Conservation (phyloP, 1,140 invertebrate species). For the Lethocerus indicus region DNA sequence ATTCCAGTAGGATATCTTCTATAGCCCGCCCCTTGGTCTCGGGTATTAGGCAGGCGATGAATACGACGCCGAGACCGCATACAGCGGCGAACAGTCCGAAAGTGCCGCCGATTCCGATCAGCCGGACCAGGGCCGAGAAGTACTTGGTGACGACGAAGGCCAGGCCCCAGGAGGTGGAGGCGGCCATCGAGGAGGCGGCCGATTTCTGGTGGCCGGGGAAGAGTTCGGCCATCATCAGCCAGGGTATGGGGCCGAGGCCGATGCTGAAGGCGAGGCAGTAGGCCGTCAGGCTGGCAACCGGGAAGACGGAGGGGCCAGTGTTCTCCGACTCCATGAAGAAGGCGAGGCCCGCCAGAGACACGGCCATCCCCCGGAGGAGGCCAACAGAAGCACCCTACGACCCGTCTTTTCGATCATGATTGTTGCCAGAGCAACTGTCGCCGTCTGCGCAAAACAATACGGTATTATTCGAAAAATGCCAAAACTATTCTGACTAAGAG, state of each 20-base stretch:
- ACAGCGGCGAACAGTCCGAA: constrained; percentile 71
- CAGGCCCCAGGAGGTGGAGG: constrained; percentile 29
- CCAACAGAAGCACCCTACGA: constrained; percentile 46
- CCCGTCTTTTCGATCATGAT: constrained; percentile 43
- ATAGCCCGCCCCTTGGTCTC: constrained; percentile 66
- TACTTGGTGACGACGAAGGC: constrained; percentile 35
- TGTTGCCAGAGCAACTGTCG: too few relatives aligned
- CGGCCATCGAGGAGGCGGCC: constrained; percentile 29
- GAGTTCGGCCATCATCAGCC: constrained; percentile 46
- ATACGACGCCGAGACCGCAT: constrained; percentile 48
- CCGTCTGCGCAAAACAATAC: too few relatives aligned
- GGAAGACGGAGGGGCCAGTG: constrained; percentile 24
- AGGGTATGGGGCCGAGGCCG: constrained; percentile 52
- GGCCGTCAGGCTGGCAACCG: constrained; percentile 15
- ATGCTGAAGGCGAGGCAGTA: constrained; percentile 25
- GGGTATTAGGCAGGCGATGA: constrained; percentile 55
- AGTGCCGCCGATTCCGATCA: constrained; percentile 46
- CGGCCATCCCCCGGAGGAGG: constrained; percentile 41
- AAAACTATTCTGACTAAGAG: too few relatives aligned
- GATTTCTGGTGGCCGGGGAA: constrained; percentile 44
- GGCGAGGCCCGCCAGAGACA: constrained; percentile 38
- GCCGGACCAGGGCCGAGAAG: constrained; percentile 23
- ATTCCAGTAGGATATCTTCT: not conserved
- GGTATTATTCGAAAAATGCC: too few relatives aligned
- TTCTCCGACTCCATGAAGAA: constrained; percentile 44